Base-by-base conservation (phyloP, 2,888 invertebrate species). In the Tipula unca region DNA sequence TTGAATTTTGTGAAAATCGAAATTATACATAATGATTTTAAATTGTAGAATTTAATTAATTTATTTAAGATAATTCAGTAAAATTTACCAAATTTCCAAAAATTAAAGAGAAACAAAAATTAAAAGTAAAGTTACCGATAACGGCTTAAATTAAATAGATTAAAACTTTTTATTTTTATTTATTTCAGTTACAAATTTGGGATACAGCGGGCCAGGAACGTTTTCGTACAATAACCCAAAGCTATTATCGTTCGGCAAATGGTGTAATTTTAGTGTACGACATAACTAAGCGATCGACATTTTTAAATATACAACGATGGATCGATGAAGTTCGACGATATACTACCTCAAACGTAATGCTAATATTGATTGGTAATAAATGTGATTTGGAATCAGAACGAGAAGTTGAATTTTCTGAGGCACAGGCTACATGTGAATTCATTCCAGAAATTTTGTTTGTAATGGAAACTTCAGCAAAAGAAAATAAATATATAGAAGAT, bases 211-310 rank as follows among this genome's bases (percentile, higher is more conserved):
- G 98, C 0, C 98, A 98, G 89, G 98, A 99, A 91, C 93, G 98
- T 87, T 98, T 99, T 91, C 94, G 98, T 87, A 98, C 98, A 4
- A 98, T 99, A 88, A 99, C 98, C 0, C 98, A 98, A 90, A 98
- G 98, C 90, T 98, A 98, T 90, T 99, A 98, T 91, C 94, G 99
- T 89, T 98, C 97, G 88, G 98, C 98, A 82, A 98, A 99, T 92
- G 98, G 98, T 88, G 98, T 99, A 87, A 96, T 99, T 87, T 95
- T 99, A 94, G 98, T 97, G 39, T 99, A 98, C 91, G 99, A 99
- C 91, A 97, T 99, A 87, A 98, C 98, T 86, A 98, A 97, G 89
- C 92, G 96, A 86, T 95, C 97, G 85, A 96, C 98, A 82, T 99
- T 98, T 92, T 93, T 97, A 87, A 97, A 96, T 88, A 92, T 99